Evolutionary conservation across 2,797 vertebrate genomes (phyloP).

Genomic region (Pygocentrus nattereri): DNA sequence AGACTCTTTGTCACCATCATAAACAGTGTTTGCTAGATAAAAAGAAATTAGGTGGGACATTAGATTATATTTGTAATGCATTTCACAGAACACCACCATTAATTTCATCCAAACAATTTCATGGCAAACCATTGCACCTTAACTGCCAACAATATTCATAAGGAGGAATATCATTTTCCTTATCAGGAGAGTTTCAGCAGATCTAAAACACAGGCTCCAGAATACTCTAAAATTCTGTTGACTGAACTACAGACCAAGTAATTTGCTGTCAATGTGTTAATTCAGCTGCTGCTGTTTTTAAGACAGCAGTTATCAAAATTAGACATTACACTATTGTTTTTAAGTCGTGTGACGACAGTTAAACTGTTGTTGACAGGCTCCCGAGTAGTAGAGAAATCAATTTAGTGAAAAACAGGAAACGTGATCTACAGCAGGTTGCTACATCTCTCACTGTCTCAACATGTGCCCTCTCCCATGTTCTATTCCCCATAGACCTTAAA

Average conservation of each 20-base stretch:
- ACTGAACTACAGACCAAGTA: too few relatives aligned
- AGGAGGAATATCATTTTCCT: too few relatives aligned
- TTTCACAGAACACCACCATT: not conserved
- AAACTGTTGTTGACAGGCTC: not conserved
- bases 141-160: too few relatives aligned
- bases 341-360: not conserved
- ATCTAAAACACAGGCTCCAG: too few relatives aligned
- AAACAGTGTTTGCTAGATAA: slow-evolving; percentile 82
- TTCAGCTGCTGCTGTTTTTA: not conserved
- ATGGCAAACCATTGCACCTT: too few relatives aligned
- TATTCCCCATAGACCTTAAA: not conserved
- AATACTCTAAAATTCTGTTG: too few relatives aligned
- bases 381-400: not conserved
- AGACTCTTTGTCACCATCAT: slow-evolving; percentile 88
- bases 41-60: not conserved
- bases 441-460: not conserved
- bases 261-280: too few relatives aligned
- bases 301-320: too few relatives aligned
- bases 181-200: too few relatives aligned
- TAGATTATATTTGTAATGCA: not conserved
- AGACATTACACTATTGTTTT: not conserved
- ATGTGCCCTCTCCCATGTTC: not conserved
- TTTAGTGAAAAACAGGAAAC: not conserved
- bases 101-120: not conserved
- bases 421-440: not conserved